Conservation (phyloP, 2,113 vertebrate genomes). For the Lagopus leucura region DNA sequence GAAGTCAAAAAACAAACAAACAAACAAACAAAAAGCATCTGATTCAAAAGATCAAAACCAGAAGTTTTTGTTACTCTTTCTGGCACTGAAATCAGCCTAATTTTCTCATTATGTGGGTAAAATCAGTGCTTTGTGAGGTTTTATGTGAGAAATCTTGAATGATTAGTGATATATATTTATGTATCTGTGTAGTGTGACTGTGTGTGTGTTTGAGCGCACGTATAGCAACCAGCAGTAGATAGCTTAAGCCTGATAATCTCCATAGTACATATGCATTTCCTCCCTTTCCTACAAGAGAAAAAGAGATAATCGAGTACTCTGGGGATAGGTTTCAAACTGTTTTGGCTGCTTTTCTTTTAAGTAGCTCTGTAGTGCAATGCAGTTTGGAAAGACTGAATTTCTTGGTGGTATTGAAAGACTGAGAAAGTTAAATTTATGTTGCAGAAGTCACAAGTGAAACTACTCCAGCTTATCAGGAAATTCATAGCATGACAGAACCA, state of each 20-base stretch:
- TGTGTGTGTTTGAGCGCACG: neutral
- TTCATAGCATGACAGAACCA: neutral
- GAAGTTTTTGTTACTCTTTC: neutral
- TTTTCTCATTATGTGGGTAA: neutral
- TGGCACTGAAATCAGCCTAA: neutral
- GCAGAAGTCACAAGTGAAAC: neutral
- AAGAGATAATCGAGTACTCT: neutral
- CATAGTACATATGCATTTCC: neutral
- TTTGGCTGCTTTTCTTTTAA: neutral
- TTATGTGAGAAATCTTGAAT: neutral
- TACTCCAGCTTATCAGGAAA: neutral
- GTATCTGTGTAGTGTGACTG: neutral
- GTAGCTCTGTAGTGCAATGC: neutral
- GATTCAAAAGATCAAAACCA: neutral
- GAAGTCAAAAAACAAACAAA: neutral
- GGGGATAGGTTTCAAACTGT: neutral
- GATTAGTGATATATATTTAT: neutral
- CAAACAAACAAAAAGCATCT: neutral
- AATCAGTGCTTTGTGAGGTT: neutral
- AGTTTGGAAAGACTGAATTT: neutral
- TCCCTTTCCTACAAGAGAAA: neutral
- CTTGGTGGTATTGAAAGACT: neutral
- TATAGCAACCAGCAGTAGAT: neutral
- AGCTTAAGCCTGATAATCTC: conserved; percentile 40
- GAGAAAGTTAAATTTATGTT: neutral